Evolutionary conservation across 92 coral and sea anemone genomes (phyloP), one percentile per base, ranked within the genome.

Genomic region (Actinernus sp.): DNA sequence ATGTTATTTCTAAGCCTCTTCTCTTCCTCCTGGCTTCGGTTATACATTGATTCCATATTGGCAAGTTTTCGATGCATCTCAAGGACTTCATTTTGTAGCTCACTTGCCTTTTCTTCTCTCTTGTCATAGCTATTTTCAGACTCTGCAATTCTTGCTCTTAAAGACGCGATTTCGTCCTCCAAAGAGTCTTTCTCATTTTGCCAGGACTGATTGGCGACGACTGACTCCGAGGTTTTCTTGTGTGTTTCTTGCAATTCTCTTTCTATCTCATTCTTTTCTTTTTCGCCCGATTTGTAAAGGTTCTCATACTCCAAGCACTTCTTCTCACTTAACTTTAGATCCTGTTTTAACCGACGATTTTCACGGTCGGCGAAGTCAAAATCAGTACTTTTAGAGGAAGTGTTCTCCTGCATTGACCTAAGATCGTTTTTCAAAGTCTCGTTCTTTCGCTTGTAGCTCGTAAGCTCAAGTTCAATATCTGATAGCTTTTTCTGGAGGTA

Each of bases 201-300:
- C 20, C 81, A 58, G 25, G 74, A 64, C 52, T 62, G 73, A 34
- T 81, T 82, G 14, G 80, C 50, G 31, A 66, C 51, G 22, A 52
- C 62, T 45, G 73, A 37, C 30, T 86, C 92, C 13, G 84, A 73
- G 3, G 76, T 79, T 40, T 78, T 81, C 18, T 56, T 67, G 23
- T 58, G 81, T 6, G 78, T 37, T 6, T 90, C 97, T 46, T 53
- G 36, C 36, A 83, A 43, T 32, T 88, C 90, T 31, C 67, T 58
- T 26, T 88, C 79, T 23, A 89, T 57, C 46, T 69, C 46, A 11
- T 41, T 21, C 56, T 85, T 93, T 71, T 85, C 96, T 16, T 66
- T 69, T 20, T 84, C 91, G 36, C 95, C 68, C 2, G 65, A 68
- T 49, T 53, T 78, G 38, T 78, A 74, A 22, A 79, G 79, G 49